A percentile compares a stretch with the other conserved stretches of the same genome.
phyloP scores from a whole-genome alignment of 2,888 invertebrate genomes.

The Willowsia nigromaculata region DNA sequence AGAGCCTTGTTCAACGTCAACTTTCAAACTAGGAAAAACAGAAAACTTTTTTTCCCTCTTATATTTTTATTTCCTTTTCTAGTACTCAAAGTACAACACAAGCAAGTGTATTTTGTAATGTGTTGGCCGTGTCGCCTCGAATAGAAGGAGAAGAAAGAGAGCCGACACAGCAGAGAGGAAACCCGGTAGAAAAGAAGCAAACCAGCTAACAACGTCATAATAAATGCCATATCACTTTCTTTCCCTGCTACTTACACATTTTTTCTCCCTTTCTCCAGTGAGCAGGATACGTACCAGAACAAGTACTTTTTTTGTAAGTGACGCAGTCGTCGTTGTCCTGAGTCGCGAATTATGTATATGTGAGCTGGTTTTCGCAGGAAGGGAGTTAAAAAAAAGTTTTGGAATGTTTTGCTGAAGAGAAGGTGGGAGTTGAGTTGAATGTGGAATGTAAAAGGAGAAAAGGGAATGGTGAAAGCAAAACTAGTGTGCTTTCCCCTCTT shows the following conservation, averaged over 20 bases:
- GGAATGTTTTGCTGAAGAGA: constrained; percentile 20
- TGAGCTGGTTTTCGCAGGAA: not conserved
- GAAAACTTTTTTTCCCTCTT: not conserved
- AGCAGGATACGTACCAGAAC: not conserved
- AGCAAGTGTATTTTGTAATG: not conserved
- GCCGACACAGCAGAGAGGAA: not conserved
- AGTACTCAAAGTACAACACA: not conserved
- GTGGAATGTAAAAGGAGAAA: not conserved
- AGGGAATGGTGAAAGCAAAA: not conserved
- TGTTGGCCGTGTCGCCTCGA: not conserved
- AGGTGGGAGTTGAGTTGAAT: not conserved
- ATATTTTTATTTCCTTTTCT: not conserved
- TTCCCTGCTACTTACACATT: not conserved
- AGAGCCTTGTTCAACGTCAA: not conserved
- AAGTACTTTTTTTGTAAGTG: not conserved
- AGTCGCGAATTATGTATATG: not conserved
- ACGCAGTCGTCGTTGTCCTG: constrained; percentile 17
- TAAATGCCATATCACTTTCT: constrained; percentile 43
- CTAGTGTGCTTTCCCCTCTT: not conserved
- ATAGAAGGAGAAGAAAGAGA: not conserved
- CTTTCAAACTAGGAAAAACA: not conserved
- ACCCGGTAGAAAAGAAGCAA: not conserved
- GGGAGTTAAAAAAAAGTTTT: constrained; percentile 6
- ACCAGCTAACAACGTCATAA: constrained; percentile 27
- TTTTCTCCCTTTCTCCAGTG: not conserved